Evolutionary conservation across 1,140 invertebrate genomes (phyloP).

Genomic region (Glomeris maerens): DNA sequence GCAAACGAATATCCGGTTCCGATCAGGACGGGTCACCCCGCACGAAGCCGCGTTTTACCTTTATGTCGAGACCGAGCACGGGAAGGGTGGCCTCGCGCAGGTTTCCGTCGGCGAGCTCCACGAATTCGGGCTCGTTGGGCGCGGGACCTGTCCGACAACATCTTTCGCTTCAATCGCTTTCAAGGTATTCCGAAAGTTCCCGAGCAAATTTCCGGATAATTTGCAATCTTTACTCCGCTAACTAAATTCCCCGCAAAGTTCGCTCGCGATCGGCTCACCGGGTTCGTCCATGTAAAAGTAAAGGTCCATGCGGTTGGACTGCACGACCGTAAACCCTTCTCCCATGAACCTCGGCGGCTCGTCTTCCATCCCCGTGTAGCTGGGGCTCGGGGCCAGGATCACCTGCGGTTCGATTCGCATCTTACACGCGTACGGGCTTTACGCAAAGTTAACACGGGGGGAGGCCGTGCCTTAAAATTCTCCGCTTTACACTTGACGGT

Average conservation of each 20-base stretch:
- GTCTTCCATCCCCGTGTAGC: conserved; percentile 82
- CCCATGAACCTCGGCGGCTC: conserved; percentile 95
- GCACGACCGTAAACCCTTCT: conserved; percentile 92
- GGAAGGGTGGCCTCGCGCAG: conserved; percentile 72
- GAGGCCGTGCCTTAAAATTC: conserved; percentile 83
- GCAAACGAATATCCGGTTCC: neutral
- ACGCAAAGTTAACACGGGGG: too few species aligned
- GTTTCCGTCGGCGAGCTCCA: conserved; percentile 80
- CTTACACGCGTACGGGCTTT: neutral
- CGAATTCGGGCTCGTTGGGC: conserved; percentile 72
- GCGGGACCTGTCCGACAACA: conserved; percentile 48
- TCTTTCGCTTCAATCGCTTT: too few species aligned
- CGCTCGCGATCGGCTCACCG: too few species aligned
- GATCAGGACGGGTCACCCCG: too few species aligned
- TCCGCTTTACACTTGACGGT: conserved; percentile 87
- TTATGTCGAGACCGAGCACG: conserved; percentile 87
- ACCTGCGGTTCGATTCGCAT: conserved; percentile 35
- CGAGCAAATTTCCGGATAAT: too few species aligned
- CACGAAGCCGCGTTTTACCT: too few species aligned
- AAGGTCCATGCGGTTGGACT: conserved; percentile 82
- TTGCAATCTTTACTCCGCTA: too few species aligned
- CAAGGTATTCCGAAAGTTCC: too few species aligned
- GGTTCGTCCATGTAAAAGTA: conserved; percentile 96
- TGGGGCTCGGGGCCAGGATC: conserved; percentile 80
- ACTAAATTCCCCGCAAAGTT: too few species aligned